Percentiles rank a stretch among this genome's conserved stretches.
Evolutionary conservation across 2,113 vertebrate genomes (phyloP).

Genomic region (Scomber japonicus): DNA sequence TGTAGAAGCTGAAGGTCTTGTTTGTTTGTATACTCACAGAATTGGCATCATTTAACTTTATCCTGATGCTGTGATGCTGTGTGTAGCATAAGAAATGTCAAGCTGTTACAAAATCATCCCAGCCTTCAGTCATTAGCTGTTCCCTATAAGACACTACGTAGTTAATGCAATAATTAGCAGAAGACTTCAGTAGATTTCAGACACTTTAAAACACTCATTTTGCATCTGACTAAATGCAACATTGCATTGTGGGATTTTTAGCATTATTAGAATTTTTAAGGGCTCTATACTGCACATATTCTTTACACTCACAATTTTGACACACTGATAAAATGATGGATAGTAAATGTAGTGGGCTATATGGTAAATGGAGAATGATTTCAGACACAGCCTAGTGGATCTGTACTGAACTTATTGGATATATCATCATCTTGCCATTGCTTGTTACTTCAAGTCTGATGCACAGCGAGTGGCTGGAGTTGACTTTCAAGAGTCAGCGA

Average conservation of each 20-base stretch:
- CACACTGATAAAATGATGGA: too few species aligned
- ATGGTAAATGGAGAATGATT: too few species aligned
- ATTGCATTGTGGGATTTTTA: too few species aligned
- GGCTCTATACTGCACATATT: too few species aligned
- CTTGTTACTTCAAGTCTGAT: conserved; percentile 38
- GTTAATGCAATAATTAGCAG: not conserved
- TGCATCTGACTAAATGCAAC: too few species aligned
- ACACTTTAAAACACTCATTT: not conserved
- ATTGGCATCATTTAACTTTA: not conserved
- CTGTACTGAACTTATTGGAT: not conserved
- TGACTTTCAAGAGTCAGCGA: conserved; percentile 60
- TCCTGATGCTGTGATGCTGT: not conserved
- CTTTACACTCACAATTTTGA: too few species aligned
- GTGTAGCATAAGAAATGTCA: not conserved
- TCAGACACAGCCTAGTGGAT: not conserved
- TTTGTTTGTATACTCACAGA: conserved; percentile 16
- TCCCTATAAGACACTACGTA: not conserved
- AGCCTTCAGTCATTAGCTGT: too few species aligned
- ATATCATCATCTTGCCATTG: conserved; percentile 9
- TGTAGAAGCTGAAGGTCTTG: not conserved
- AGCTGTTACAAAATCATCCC: not conserved
- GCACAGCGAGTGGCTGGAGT: conserved; percentile 25
- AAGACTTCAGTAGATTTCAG: not conserved
- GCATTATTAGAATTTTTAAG: too few species aligned
- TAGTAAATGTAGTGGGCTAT: too few species aligned